A percentile compares a stretch with the other conserved stretches of the same genome.
Conservation (phyloP, 2,888 invertebrate species). For the Didymodactylos carnosus region DNA sequence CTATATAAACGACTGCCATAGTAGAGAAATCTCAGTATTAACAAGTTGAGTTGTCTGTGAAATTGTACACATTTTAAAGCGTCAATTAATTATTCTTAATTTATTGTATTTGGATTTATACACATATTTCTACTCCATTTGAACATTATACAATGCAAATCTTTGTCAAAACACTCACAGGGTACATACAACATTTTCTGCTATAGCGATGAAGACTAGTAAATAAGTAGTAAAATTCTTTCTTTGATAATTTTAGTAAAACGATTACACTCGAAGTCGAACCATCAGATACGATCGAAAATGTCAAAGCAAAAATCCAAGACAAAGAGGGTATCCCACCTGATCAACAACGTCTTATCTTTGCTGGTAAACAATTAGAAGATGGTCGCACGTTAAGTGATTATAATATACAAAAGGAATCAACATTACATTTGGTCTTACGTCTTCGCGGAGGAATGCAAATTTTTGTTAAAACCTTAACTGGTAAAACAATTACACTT, state of each 20-base stretch:
- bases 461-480: slow-evolving; percentile 62
- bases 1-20: too few species aligned
- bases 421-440: slow-evolving; percentile 6
- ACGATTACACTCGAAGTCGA: slow-evolving; percentile 41
- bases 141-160: not conserved
- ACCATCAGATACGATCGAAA: slow-evolving; percentile 75
- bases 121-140: not conserved
- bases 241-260: too few species aligned
- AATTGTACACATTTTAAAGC: too few species aligned
- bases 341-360: too few species aligned
- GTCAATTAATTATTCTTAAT: not conserved
- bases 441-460: slow-evolving; percentile 15
- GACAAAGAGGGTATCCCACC: slow-evolving; percentile 37
- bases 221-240: too few species aligned
- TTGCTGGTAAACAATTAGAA: slow-evolving; percentile 13
- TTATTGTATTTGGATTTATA: not conserved
- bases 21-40: too few species aligned
- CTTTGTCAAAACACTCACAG: not conserved
- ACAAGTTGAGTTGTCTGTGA: too few species aligned
- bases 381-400: slow-evolving; percentile 8
- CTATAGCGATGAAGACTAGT: too few species aligned
- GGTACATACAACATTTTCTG: too few species aligned
- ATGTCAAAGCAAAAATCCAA: slow-evolving; percentile 51
- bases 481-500: slow-evolving; percentile 74
- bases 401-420: slow-evolving; percentile 14